Conservation (phyloP, 2,888 invertebrate species). For the Xylophagus ater region DNA sequence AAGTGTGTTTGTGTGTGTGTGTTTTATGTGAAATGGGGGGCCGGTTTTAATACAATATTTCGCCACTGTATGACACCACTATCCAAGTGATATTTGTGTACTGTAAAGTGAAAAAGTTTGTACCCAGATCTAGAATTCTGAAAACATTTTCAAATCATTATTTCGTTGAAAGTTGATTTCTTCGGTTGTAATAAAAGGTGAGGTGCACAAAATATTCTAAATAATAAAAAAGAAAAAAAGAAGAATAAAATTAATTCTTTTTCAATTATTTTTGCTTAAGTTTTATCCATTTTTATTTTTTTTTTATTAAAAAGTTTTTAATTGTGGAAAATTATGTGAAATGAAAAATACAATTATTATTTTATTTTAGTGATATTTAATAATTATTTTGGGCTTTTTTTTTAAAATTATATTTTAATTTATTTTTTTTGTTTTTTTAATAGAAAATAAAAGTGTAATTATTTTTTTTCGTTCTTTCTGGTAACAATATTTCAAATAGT, state of each 20-base stretch:
- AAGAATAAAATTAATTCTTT: conserved; percentile 5
- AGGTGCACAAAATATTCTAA: conserved; percentile 20
- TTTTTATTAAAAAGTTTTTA: neutral
- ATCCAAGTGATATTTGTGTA: no score
- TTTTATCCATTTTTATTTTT: neutral
- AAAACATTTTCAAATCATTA: conserved; percentile 32
- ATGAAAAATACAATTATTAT: no score
- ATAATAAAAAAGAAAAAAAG: conserved; percentile 7
- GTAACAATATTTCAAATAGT: no score
- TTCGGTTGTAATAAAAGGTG: conserved; percentile 36
- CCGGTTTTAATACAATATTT: neutral
- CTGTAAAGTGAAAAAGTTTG: conserved; percentile 1
- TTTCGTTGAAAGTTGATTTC: conserved; percentile 40
- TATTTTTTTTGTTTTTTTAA: no score
- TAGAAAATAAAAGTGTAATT: neutral
- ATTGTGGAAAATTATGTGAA: neutral
- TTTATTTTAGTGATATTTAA: no score
- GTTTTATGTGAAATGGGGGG: neutral
- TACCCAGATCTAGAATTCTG: conserved; percentile 4
- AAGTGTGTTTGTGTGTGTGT: no score
- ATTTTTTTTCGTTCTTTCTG: no score
- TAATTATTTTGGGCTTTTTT: no score
- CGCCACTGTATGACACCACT: neutral
- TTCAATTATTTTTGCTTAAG: no score
- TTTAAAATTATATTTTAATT: no score